phyloP scores from a whole-genome alignment of 2,797 vertebrate species.

The Pempheris klunzingeri region DNA sequence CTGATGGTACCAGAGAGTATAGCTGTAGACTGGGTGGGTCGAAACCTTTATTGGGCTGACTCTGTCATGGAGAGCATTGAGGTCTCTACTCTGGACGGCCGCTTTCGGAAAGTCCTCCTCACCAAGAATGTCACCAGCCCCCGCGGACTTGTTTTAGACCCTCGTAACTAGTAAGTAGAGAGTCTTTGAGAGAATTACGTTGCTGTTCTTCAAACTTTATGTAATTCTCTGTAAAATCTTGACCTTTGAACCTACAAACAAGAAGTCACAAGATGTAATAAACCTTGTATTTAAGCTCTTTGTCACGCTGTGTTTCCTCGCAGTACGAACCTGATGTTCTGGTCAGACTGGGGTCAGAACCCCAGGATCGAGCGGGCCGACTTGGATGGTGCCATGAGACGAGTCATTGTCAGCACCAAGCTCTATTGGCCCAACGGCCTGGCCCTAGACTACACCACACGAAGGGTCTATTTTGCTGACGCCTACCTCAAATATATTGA shows the following conservation, averaged over 20 bases:
- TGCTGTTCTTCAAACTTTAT: not conserved
- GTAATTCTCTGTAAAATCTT: not conserved
- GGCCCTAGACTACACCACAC: conserved; percentile 88
- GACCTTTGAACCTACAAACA: not conserved
- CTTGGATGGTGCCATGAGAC: conserved; percentile 81
- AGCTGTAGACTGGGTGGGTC: conserved; percentile 85
- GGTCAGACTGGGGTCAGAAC: conserved; percentile 87
- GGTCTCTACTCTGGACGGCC: conserved; percentile 84
- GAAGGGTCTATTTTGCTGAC: conserved; percentile 92
- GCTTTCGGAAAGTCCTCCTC: conserved; percentile 81
- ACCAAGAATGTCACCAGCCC: conserved; percentile 82
- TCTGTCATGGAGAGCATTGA: conserved; percentile 85
- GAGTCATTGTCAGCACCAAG: conserved; percentile 81
- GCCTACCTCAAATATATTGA: conserved; percentile 95
- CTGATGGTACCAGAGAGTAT: conserved; percentile 82
- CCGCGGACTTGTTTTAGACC: conserved; percentile 83
- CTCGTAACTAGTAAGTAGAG: conserved; percentile 80
- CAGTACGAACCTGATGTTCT: conserved; percentile 85
- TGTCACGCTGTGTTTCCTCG: conserved; percentile 14
- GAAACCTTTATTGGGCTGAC: conserved; percentile 86
- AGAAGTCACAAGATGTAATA: not conserved
- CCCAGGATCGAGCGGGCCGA: conserved; percentile 81
- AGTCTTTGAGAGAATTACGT: not conserved
- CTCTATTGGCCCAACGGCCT: conserved; percentile 86
- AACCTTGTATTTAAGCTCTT: not conserved